These are phyloP conservation scores for Ametastegia equiseti DNA, from an alignment of 2,888 invertebrate species.

Conservation along the genomic window DNA sequence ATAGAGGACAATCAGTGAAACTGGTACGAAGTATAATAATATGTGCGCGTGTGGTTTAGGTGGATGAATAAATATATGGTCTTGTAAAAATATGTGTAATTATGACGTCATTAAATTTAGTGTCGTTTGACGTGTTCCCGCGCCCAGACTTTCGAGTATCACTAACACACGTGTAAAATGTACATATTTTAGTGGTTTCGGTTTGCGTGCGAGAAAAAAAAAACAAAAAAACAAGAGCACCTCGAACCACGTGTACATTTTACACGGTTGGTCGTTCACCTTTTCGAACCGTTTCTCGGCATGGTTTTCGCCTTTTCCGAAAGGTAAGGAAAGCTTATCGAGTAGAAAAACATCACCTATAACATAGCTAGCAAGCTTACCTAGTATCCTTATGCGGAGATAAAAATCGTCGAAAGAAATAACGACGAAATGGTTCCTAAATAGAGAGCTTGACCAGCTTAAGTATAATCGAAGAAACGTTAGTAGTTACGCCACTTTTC, in stretches of 20 bases:
- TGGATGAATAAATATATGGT: background rate
- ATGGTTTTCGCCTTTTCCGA: background rate
- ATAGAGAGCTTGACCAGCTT: background rate
- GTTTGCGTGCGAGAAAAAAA: conserved; percentile 14
- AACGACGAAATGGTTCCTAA: background rate
- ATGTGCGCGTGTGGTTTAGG: background rate
- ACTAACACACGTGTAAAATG: background rate
- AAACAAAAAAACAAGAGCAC: too few relatives aligned
- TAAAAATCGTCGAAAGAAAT: background rate
- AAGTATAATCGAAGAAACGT: background rate
- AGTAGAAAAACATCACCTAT: background rate
- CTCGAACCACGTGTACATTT: too few relatives aligned
- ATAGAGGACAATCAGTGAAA: conserved; percentile 9
- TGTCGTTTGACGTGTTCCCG: conserved; percentile 17
- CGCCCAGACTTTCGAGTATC: background rate
- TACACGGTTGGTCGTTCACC: background rate
- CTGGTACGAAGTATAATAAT: too few relatives aligned
- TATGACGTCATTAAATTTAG: conserved; percentile 33
- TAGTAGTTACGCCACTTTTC: conserved; percentile 2
- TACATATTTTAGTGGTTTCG: too few relatives aligned
- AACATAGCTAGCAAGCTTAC: background rate
- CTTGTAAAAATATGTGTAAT: background rate
- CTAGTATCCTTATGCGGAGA: background rate
- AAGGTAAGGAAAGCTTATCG: background rate
- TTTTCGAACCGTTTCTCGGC: background rate